A percentile compares a stretch with the other conserved stretches of the same genome.
These are phyloP conservation scores for Falcaria lacertinaria DNA, from an alignment of 2,888 invertebrate genomes.

Conservation along the genomic window DNA sequence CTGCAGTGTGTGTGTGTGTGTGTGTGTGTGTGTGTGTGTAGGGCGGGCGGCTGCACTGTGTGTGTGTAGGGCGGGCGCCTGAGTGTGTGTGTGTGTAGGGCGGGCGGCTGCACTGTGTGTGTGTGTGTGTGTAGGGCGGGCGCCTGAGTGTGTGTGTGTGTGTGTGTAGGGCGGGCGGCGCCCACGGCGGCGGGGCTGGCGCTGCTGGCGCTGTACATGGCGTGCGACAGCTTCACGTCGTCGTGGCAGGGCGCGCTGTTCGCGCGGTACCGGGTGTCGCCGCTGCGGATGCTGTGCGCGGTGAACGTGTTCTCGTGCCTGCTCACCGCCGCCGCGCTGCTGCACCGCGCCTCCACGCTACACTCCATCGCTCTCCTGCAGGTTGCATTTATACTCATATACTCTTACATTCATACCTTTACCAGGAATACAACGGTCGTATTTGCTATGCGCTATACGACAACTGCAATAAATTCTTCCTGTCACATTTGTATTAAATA, in stretches of 20 bases:
- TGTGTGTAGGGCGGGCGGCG: slow-evolving; percentile 72
- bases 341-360: slow-evolving; percentile 84
- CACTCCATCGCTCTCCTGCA: slow-evolving; percentile 62
- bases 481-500: too few relatives aligned
- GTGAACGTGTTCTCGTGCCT: slow-evolving; percentile 96
- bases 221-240: slow-evolving; percentile 98
- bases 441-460: too few relatives aligned
- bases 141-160: background rate
- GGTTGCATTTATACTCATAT: too few relatives aligned
- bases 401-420: too few relatives aligned
- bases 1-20: too few relatives aligned
- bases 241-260: slow-evolving; percentile 98
- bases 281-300: slow-evolving; percentile 80
- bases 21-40: background rate
- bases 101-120: too few relatives aligned
- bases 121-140: background rate
- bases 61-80: background rate
- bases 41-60: too few relatives aligned
- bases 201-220: slow-evolving; percentile 93
- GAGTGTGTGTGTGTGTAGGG: background rate
- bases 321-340: slow-evolving; percentile 90
- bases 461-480: too few relatives aligned
- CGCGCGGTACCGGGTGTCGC: slow-evolving; percentile 77
- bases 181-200: slow-evolving; percentile 92
- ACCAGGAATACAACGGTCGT: too few relatives aligned